Conservation (phyloP, 2,113 vertebrate species). For the Heterotilapia buettikoferi region DNA sequence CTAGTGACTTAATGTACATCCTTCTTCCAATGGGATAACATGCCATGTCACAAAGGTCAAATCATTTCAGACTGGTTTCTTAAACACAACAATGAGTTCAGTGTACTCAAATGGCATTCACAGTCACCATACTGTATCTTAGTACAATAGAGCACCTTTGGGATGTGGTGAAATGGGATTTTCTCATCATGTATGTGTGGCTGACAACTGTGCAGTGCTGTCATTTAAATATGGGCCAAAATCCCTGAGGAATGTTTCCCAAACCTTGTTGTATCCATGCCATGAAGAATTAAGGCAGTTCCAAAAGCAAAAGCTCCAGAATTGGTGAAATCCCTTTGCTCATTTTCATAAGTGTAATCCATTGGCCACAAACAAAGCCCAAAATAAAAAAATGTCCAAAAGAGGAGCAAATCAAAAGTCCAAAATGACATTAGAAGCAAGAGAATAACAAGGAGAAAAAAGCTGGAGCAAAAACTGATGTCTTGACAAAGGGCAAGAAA, state of each 20-base stretch:
- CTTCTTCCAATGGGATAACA: background rate
- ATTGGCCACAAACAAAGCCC: background rate
- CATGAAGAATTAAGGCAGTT: background rate
- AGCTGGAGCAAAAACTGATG: background rate
- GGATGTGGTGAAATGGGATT: background rate
- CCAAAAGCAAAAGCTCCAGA: background rate
- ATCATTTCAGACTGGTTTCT: background rate
- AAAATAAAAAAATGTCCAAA: background rate
- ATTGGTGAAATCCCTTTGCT: background rate
- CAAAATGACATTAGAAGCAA: background rate
- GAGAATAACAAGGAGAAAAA: background rate
- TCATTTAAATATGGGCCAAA: background rate
- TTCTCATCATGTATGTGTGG: background rate
- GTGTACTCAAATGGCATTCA: background rate
- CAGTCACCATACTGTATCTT: rapidly evolving
- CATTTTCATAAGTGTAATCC: background rate
- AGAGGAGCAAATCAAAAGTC: background rate
- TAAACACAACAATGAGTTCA: background rate
- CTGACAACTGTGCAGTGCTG: background rate
- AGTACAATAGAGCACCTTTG: rapidly evolving
- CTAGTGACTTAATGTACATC: background rate
- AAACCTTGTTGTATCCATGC: background rate
- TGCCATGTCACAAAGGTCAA: background rate
- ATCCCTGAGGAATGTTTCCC: background rate
- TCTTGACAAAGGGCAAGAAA: background rate